Evolutionary conservation across 2,888 invertebrate species (phyloP), one percentile per base, ranked within the genome.

Genomic region (Idaea dimidiata): DNA sequence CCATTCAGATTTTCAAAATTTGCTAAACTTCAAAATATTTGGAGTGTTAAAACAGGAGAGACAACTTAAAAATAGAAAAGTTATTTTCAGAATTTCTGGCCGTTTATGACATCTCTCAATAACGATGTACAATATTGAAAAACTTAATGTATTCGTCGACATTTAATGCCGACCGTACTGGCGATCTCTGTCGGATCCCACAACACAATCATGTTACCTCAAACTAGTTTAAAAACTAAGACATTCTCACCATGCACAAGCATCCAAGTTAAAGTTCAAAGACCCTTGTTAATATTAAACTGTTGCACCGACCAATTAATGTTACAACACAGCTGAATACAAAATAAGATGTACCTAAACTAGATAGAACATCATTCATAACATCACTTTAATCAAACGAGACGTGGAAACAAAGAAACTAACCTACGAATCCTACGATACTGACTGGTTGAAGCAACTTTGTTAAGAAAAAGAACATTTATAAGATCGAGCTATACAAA

Each of bases 241-340:
- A 62, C 67, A 79, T 80, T 84, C 81, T 68, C 74, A 75, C 75
- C 82, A 86, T 89, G 75, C 78, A 78, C 82, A 86, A 88, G 75
- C 78, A 78, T 79, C 67, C 85, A 82, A 87, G 87, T 78, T 73
- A 62, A 70, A 73, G 89, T 86, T 88, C 88, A 83, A 81, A 83
- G 87, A 83, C 81, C 89, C 81, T 84, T 71, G 81, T 89, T 85
- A 85, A 80, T 86, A 85, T 87, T 86, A 82, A 78, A 72, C 76
- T 73, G 71, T 77, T 78, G 79, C 82, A 75, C 75, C 79, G 77
- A 81, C 80, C 86, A 90, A 89, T 89, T 89, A 90, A 87, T 85
- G 81, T 75, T 77, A 75, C 77, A 76, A 67, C 61, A 79, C 79
- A 76, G 82, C 75, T 80, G 83, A 86, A 87, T 86, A 86, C 82